phyloP scores from a whole-genome alignment of 2,797 vertebrate species.

The Myotis vivesi region DNA sequence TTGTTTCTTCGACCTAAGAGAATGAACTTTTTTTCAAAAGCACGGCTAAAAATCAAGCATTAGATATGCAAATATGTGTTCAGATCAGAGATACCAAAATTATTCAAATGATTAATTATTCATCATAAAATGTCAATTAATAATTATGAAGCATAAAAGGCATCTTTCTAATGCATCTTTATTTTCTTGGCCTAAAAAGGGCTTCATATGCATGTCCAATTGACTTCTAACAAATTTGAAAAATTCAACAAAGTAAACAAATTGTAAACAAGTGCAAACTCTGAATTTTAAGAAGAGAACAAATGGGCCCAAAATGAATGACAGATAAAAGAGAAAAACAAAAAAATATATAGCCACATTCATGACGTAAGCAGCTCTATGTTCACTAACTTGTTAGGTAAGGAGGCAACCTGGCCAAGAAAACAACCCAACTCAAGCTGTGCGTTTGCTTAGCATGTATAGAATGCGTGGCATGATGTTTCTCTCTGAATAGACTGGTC shows the following conservation, averaged over 20 bases:
- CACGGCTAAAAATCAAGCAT: slow-evolving; percentile 91
- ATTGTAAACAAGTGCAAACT: slow-evolving; percentile 81
- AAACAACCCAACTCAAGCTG: slow-evolving; percentile 5
- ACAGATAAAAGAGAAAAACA: background rate
- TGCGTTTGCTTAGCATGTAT: background rate
- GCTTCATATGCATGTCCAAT: slow-evolving; percentile 82
- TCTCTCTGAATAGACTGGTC: slow-evolving; percentile 27
- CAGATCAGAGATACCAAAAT: slow-evolving; percentile 97
- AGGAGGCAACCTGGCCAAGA: background rate
- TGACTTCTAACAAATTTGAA: slow-evolving; percentile 84
- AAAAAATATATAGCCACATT: background rate
- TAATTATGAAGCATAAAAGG: slow-evolving; percentile 92
- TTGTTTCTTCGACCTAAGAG: slow-evolving; percentile 90
- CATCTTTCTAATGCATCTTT: slow-evolving; percentile 89
- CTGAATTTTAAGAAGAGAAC: slow-evolving; percentile 79
- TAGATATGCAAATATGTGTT: slow-evolving; percentile 97
- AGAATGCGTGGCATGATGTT: background rate
- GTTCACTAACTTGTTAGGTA: slow-evolving; percentile 58
- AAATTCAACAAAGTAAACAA: slow-evolving; percentile 85
- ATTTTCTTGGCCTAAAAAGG: slow-evolving; percentile 87
- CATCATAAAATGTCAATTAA: slow-evolving; percentile 96
- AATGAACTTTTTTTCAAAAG: slow-evolving; percentile 79
- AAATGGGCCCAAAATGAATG: slow-evolving; percentile 65
- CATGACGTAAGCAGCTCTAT: background rate
- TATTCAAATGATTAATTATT: slow-evolving; percentile 99